Base-by-base conservation (phyloP, 2,113 vertebrate species). In the Mustelus asterias region DNA sequence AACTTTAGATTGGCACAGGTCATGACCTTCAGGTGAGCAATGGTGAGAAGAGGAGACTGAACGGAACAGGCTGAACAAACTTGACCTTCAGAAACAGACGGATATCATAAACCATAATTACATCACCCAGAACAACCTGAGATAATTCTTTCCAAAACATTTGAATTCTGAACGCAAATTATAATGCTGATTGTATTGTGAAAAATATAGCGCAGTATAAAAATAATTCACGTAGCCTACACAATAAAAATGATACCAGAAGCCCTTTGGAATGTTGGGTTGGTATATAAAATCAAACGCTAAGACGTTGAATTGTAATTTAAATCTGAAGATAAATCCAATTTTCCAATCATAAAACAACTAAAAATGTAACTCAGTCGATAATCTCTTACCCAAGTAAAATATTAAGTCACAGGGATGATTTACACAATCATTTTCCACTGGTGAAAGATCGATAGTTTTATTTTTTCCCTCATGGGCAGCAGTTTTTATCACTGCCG, bases 271-370 rank as follows among this genome's bases (percentile, higher is more conserved):
- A 63, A 60, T 13, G 18, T 88, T 88, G 44, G 18, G 8, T 20
- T 88, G 24, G n/a, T n/a, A 63, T n/a, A 63, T 13, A 93, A 60
- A 60, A 60, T 60, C 60, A 60, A 93, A 20, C 18, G 6, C 3
- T 63, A 8, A n/a, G 11, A 63, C 18, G 1, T n/a, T 63, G 58
- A 60, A 63, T 63, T 14, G n/a, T 22, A 37, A 93, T 93, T 65
- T 60, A 65, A 93, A 33, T 24, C 4, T 37, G 89, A 65, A 37
- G 29, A 37, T 93, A 37, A 89, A 76, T 76, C 72, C 26, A 76
- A 76, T 76, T 76, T 33, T 58, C 48, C 48, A 60, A n/a, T 65
- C 89, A 93, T 93, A 93, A 63, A 93, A n/a, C 60, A n/a, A 93
- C n/a, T 93, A n/a, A 90, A 92, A 93, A n/a, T 65, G 60, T 44